Evolutionary conservation across 2,113 vertebrate species (phyloP).

Genomic region (Pantherophis guttatus): DNA sequence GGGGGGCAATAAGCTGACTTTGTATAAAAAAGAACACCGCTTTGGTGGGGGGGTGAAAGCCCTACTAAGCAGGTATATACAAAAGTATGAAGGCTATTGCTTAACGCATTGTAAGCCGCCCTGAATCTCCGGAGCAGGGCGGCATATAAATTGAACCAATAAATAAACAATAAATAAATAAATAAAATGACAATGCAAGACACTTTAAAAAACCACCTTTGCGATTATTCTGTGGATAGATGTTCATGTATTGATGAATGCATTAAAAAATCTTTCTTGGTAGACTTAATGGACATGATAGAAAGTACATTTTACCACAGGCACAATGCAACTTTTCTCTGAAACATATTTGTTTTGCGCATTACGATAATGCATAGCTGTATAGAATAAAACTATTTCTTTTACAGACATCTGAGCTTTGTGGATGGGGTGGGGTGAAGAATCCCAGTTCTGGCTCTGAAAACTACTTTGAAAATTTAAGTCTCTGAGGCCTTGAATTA

Average conservation of each 20-base stretch:
- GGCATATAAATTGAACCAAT: too few species aligned
- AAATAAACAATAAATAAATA: too few species aligned
- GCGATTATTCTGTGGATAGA: neutral
- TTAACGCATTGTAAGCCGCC: too few species aligned
- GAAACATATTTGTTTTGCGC: neutral
- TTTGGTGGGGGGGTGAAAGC: too few species aligned
- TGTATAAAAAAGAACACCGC: too few species aligned
- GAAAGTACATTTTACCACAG: neutral
- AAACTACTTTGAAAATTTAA: neutral
- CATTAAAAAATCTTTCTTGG: neutral
- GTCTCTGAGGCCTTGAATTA: neutral
- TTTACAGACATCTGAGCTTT: neutral
- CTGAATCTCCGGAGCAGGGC: too few species aligned
- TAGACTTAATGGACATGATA: neutral
- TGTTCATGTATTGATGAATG: neutral
- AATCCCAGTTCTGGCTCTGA: neutral
- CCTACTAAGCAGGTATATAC: too few species aligned
- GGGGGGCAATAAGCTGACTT: too few species aligned
- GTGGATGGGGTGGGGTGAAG: neutral
- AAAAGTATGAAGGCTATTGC: too few species aligned
- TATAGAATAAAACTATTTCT: neutral
- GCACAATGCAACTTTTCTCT: neutral
- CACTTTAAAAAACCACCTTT: neutral
- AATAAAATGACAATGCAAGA: neutral
- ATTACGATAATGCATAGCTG: neutral